Evolutionary conservation across 2,888 invertebrate species (phyloP).

Genomic region (Ectemnius cavifrons): DNA sequence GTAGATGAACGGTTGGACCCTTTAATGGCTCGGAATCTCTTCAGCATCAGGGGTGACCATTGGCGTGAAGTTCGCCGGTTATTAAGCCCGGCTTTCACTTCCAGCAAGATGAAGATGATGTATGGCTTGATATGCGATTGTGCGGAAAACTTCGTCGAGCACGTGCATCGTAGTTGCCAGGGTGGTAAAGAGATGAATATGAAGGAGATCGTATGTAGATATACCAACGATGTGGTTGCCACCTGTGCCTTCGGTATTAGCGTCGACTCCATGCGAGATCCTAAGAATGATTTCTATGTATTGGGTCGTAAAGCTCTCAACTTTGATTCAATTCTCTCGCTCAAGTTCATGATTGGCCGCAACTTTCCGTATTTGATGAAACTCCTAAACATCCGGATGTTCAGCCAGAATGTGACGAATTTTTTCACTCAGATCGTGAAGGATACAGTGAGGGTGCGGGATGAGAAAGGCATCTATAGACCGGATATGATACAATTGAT

Average conservation of each 20-base stretch:
- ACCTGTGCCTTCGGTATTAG: conserved; percentile 65
- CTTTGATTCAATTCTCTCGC: background rate
- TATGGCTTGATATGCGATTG: conserved; percentile 74
- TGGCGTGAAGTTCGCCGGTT: conserved; percentile 80
- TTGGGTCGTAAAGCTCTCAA: conserved; percentile 5
- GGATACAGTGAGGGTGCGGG: conserved; percentile 54
- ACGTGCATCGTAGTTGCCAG: conserved; percentile 37
- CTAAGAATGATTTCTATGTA: conserved; percentile 52
- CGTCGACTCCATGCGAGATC: conserved; percentile 64
- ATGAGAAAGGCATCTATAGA: conserved; percentile 69
- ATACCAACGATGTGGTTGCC: conserved; percentile 64
- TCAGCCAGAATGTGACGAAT: background rate
- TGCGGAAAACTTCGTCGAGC: conserved; percentile 60
- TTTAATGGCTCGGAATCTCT: conserved; percentile 50
- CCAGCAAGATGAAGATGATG: conserved; percentile 80
- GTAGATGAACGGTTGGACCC: conserved; percentile 46
- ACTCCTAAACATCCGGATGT: background rate
- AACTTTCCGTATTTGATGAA: conserved; percentile 8
- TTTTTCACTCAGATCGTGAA: conserved; percentile 19
- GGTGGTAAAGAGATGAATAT: conserved; percentile 56
- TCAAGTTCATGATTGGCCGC: conserved; percentile 3
- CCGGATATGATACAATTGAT: conserved; percentile 82
- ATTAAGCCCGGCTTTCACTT: conserved; percentile 80
- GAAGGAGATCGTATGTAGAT: conserved; percentile 61
- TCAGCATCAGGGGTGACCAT: conserved; percentile 62